These are phyloP conservation scores for Caenorhabditis panamensis DNA, from an alignment of 2,888 invertebrate species.

Conservation along the genomic window DNA sequence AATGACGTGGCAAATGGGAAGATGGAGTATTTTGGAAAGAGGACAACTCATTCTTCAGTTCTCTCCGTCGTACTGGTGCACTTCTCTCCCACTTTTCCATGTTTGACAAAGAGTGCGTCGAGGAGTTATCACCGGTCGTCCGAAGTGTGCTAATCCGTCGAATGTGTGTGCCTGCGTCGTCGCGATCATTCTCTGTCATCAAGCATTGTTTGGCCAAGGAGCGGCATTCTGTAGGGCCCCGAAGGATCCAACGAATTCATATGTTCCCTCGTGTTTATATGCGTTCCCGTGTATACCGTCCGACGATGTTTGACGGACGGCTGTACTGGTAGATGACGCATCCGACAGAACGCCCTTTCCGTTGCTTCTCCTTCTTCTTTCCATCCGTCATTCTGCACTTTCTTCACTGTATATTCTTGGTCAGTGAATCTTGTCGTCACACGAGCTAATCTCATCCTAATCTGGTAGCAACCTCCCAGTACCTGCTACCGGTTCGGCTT, in stretches of 20 bases:
- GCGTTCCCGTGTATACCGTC: slow-evolving; percentile 8
- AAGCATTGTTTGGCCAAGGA: slow-evolving; percentile 55
- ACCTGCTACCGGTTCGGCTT: slow-evolving; percentile 50
- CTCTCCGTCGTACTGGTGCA: too few species aligned
- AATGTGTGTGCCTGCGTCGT: slow-evolving; percentile 45
- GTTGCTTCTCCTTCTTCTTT: neutral
- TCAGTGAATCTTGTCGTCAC: neutral
- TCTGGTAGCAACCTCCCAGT: slow-evolving; percentile 28
- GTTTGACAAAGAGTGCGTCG: slow-evolving; percentile 15
- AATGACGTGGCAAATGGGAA: slow-evolving; percentile 9
- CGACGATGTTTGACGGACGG: slow-evolving; percentile 12
- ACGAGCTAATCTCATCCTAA: slow-evolving; percentile 58
- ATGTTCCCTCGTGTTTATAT: slow-evolving; percentile 24
- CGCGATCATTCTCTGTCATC: slow-evolving; percentile 21
- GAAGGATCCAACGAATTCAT: slow-evolving; percentile 6
- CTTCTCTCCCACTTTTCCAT: neutral
- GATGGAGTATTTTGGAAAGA: too few species aligned
- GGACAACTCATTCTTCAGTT: neutral
- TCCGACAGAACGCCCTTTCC: slow-evolving; percentile 10
- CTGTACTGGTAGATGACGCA: slow-evolving; percentile 43
- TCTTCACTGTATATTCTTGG: neutral
- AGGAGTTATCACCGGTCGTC: slow-evolving; percentile 32
- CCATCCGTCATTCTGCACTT: slow-evolving; percentile 4
- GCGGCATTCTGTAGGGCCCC: slow-evolving; percentile 42
- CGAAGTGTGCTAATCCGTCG: slow-evolving; percentile 58